phyloP scores from a whole-genome alignment of 1,140 invertebrate genomes.

The Caenorhabditis elegans region DNA sequence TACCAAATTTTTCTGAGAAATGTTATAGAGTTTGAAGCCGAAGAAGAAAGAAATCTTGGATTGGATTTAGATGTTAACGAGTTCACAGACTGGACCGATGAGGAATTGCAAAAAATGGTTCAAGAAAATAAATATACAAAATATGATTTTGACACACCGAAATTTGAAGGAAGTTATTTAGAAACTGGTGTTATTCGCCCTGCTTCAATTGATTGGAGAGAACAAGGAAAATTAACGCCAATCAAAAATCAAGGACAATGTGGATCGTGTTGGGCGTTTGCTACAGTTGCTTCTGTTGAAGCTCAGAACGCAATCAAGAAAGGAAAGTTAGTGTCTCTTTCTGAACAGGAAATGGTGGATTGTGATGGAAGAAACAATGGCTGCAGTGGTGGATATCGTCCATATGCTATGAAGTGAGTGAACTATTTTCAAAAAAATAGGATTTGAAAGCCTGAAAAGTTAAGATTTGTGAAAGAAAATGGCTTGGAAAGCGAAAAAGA shows the following conservation, averaged over 20 bases:
- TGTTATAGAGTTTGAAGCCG: constrained; percentile 29
- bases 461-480: constrained; percentile 38
- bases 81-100: constrained; percentile 30
- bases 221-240: constrained; percentile 27
- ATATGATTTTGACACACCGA: background rate
- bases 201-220: constrained; percentile 17
- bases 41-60: constrained; percentile 10
- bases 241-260: constrained; percentile 41
- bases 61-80: constrained; percentile 32
- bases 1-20: constrained; percentile 16
- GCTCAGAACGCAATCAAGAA: constrained; percentile 29
- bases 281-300: constrained; percentile 33
- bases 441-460: too few species aligned
- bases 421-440: too few species aligned
- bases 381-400: constrained; percentile 39
- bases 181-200: background rate
- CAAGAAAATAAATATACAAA: background rate
- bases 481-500: constrained; percentile 11
- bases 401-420: constrained; percentile 40
- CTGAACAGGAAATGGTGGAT: constrained; percentile 43
- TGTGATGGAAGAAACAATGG: constrained; percentile 37
- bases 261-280: constrained; percentile 45
- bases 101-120: background rate
- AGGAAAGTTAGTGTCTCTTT: background rate
- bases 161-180: background rate